Percentiles rank a stretch among this genome's conserved stretches.
These are phyloP conservation scores for Tenualosa thibaudeaui DNA, from an alignment of 2,797 vertebrate genomes.

Conservation along the genomic window DNA sequence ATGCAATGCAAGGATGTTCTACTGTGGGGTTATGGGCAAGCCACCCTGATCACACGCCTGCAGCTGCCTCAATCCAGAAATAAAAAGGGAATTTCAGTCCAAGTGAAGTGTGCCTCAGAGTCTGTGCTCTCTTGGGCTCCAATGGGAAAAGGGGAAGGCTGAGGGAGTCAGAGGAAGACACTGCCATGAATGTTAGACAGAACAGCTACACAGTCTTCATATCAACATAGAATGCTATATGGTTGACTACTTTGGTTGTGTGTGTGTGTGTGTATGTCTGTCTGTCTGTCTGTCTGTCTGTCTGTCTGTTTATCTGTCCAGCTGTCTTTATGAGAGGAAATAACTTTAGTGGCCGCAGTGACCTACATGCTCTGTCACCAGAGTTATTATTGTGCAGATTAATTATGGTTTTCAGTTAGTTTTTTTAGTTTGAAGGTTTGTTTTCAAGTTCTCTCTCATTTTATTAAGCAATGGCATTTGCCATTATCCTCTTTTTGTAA, in stretches of 20 bases:
- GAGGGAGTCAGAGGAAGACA: background rate
- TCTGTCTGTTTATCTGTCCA: too few species aligned
- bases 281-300: background rate
- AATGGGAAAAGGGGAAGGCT: background rate
- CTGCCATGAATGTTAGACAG: background rate
- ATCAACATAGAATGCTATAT: background rate
- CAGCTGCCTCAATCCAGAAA: conserved; percentile 23
- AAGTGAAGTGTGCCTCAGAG: conserved; percentile 3
- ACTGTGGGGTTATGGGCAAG: conserved; percentile 19
- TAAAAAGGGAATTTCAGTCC: conserved; percentile 24
- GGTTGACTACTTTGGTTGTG: background rate
- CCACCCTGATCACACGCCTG: conserved; percentile 23
- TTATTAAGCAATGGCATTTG: background rate
- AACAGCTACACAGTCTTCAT: background rate
- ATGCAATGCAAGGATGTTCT: conserved; percentile 20
- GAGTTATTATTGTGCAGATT: background rate
- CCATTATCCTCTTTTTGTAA: too few species aligned
- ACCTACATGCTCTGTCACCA: background rate
- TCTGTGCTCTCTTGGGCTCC: background rate
- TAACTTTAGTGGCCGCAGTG: background rate
- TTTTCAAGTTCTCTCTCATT: background rate
- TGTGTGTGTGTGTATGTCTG: background rate
- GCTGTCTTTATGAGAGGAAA: background rate
- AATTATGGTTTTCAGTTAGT: background rate
- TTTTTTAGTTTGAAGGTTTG: background rate